Base-by-base conservation (phyloP, 2,113 vertebrate species). In the Alethe castanea region DNA sequence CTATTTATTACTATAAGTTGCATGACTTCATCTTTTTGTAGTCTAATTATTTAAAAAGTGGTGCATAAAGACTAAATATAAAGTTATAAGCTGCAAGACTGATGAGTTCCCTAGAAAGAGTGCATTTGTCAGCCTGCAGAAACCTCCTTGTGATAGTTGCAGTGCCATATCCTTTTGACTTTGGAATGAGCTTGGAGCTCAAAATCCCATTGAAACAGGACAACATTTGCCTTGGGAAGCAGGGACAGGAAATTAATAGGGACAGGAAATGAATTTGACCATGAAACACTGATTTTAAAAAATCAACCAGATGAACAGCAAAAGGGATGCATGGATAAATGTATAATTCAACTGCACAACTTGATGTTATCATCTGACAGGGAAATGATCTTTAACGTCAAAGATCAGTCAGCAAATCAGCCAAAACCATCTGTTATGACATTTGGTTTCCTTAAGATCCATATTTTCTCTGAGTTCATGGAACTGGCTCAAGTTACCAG, bases 391-490 rank as follows among this genome's bases (percentile, higher is more conserved):
- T 94, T 91, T 92, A 90, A 93, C 23, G 2, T 72, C 59, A 81
- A 92, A 90, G 78, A 95, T 89, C 86, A 95, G 87, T 65, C 88
- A 95, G 69, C 71, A 90, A 80, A 82, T 91, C 70, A 73, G 56
- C 60, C 73, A 86, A 90, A 90, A 35, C 87, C 89, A 93, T 96
- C 90, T 94, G 90, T 88, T 91, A 86, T 33, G 77, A 92, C 93
- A 96, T 96, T 96, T 97, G 78, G 80, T 95, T 96, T 93, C 78
- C 77, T 86, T 85, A 45, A 83, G 56, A 95, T 78, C 35, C 70
- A 54, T 94, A 92, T 48, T 74, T 72, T 82, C 54, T 57, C 8
- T 6, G 28, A 91, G 86, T 86, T 93, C 89, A 53, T 29, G 73
- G 47, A 91, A 86, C 59, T 93, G 78, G 71, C 85, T 95, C 9